Evolutionary conservation across 2,888 invertebrate genomes (phyloP), one percentile per base, ranked within the genome.

Genomic region (Unio delphinus): DNA sequence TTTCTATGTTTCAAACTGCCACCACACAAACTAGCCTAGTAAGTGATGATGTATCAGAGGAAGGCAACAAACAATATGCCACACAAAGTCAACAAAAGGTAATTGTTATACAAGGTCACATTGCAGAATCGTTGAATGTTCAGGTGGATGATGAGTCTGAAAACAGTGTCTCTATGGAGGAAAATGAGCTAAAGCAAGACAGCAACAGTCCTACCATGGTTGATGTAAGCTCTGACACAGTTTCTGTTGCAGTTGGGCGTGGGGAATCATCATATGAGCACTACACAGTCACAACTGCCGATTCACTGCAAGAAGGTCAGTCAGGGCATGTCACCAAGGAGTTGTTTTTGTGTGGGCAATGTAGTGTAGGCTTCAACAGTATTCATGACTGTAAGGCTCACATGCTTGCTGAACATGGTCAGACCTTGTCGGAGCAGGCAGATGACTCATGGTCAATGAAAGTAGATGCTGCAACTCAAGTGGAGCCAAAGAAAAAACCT

Each of bases 311-410:
- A 23, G 63, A 68, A 34, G 62, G 59, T 64, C 34, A 68, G 18
- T 65, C 71, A 45, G 62, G 68, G 20, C 63, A 70, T 28, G 66
- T 73, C 15, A 81, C 80, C n/a, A 82, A 80, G 69, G 87, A 88
- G 64, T 75, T 89, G 62, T 89, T 88, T 72, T 78, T 90, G 4
- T 90, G 90, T 83, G 90, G 89, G 5, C 86, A 87, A 67, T 90
- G 90, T 70, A 87, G 84, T 68, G 76, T 85, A 55, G 89, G 87
- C 1, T 90, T 90, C 74, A 77, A 76, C 57, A 83, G 78, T 30
- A 86, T 90, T 26, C 88, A 89, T 6, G 85, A 86, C 20, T 90
- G 90, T 72, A 88, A 88, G 62, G 70, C 76, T 30, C 90, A 90
- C 69, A 89, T 90, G 87, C 78, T 86, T 34, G 65, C 83, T 28